phyloP scores from a whole-genome alignment of 2,888 invertebrate species.

The Melangyna quadrimaculata region DNA sequence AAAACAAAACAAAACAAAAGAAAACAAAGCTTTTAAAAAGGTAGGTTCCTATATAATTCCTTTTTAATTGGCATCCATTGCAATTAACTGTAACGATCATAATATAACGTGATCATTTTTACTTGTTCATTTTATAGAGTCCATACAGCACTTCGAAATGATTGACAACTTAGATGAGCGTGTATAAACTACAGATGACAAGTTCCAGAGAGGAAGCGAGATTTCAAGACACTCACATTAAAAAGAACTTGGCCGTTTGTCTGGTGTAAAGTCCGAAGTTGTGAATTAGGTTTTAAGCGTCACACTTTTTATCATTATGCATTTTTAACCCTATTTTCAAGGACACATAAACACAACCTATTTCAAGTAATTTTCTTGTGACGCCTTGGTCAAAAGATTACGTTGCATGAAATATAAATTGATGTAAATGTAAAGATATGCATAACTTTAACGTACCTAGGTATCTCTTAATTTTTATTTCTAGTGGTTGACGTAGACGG shows the following conservation, averaged over 20 bases:
- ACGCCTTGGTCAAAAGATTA: too few species aligned
- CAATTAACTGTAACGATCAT: constrained; percentile 21
- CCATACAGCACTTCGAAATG: neutral
- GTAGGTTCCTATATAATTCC: constrained; percentile 21
- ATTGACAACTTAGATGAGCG: constrained; percentile 19
- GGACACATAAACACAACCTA: neutral
- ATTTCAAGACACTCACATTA: constrained; percentile 9
- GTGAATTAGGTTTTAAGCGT: neutral
- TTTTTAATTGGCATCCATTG: constrained; percentile 23
- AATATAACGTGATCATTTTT: neutral
- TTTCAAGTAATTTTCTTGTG: neutral
- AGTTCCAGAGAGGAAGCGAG: neutral
- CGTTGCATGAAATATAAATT: too few species aligned
- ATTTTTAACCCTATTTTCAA: neutral
- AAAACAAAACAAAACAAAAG: neutral
- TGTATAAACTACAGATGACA: constrained; percentile 1
- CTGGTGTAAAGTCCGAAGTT: neutral
- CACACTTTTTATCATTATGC: neutral
- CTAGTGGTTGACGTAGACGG: too few species aligned
- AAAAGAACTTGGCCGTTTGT: neutral
- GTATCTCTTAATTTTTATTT: too few species aligned
- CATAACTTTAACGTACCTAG: too few species aligned
- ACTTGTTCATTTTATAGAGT: constrained; percentile 9
- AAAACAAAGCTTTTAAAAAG: constrained; percentile 8
- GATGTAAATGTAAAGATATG: too few species aligned